Evolutionary conservation across 2,797 vertebrate genomes (phyloP).

Genomic region (Macropodus opercularis): DNA sequence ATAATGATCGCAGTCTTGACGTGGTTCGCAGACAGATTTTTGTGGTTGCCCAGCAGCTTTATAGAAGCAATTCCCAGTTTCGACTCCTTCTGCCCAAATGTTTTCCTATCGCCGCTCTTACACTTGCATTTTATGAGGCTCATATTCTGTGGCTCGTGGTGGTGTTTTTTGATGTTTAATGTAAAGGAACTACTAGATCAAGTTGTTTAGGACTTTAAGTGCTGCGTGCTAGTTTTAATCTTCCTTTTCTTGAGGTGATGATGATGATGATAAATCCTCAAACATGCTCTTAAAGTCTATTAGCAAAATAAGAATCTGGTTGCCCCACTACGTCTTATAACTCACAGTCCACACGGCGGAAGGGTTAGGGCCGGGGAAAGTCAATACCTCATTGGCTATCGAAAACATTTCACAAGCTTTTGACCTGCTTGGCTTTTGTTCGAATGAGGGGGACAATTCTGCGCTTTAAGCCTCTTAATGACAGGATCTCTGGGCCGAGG

Average conservation of each 20-base stretch:
- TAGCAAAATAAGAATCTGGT: conserved; percentile 20
- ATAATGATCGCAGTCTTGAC: conserved; percentile 76
- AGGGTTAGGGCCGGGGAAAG: no score
- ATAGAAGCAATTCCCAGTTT: conserved; percentile 73
- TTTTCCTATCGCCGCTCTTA: conserved; percentile 74
- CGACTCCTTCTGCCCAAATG: conserved; percentile 68
- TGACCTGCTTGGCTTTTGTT: conserved; percentile 92
- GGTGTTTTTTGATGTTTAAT: conserved; percentile 53
- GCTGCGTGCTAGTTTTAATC: neutral
- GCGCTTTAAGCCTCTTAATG: conserved; percentile 93
- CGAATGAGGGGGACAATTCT: conserved; percentile 91
- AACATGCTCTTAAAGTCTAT: conserved; percentile 24
- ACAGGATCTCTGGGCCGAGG: conserved; percentile 88
- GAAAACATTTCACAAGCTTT: conserved; percentile 94
- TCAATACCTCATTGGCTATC: conserved; percentile 70
- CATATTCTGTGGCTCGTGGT: conserved; percentile 46
- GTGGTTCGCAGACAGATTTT: conserved; percentile 77
- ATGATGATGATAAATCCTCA: conserved; percentile 25
- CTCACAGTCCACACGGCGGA: conserved; percentile 31
- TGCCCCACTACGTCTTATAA: conserved; percentile 17
- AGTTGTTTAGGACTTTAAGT: conserved; percentile 31
- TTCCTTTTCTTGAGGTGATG: conserved; percentile 19
- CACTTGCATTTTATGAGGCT: conserved; percentile 67
- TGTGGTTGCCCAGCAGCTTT: conserved; percentile 76
- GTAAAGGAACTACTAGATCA: conserved; percentile 43